phyloP scores from a whole-genome alignment of 2,888 invertebrate species.

The Eupithecia pulchellata region DNA sequence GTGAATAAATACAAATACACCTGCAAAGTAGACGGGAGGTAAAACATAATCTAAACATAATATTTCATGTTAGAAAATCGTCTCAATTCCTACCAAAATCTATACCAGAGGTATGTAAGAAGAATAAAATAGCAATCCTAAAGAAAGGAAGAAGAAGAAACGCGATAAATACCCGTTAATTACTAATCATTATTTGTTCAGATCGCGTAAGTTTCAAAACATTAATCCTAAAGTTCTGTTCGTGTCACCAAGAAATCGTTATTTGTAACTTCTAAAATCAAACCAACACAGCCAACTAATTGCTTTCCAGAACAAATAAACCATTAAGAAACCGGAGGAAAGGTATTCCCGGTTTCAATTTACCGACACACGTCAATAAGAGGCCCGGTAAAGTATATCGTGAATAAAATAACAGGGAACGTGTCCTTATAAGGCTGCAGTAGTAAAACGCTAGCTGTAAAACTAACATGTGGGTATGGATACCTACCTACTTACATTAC shows the following conservation, averaged over 20 bases:
- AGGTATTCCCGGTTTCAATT: not conserved
- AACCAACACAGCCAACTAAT: not conserved
- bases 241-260: not conserved
- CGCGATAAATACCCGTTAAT: too few relatives aligned
- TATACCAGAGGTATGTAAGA: too few relatives aligned
- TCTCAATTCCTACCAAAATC: too few relatives aligned
- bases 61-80: not conserved
- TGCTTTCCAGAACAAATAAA: not conserved
- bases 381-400: not conserved
- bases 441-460: constrained; percentile 8
- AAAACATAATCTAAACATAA: too few relatives aligned
- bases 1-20: too few relatives aligned
- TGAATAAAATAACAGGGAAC: constrained; percentile 17
- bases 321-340: not conserved
- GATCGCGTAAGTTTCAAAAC: too few relatives aligned
- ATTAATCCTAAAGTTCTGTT: not conserved
- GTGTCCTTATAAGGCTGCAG: constrained; percentile 9
- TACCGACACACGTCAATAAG: not conserved
- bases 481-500: not conserved
- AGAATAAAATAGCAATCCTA: too few relatives aligned
- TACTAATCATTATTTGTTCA: too few relatives aligned
- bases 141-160: too few relatives aligned
- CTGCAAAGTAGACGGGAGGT: too few relatives aligned
- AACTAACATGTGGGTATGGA: constrained; percentile 8
- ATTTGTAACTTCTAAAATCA: not conserved